Base-by-base conservation (phyloP, 1,140 invertebrate species). In the Venturia canescens region DNA sequence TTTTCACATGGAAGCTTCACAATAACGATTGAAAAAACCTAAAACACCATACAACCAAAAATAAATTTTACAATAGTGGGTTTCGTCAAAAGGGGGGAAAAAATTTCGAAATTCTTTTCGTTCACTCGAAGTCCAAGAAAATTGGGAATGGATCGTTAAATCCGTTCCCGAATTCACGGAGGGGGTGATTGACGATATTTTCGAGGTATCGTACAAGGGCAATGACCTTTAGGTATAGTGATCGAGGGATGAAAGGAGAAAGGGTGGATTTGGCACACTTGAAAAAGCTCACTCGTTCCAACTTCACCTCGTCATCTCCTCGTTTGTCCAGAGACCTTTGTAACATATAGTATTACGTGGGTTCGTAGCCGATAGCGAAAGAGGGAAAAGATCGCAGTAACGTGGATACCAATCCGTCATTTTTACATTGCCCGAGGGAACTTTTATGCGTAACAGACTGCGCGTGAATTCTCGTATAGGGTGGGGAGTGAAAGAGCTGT, bases 321-420 rank as follows among this genome's bases (percentile, higher is more conserved):
- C 75, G 48, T 78, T 78, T 66, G 57, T 44, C 31, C 53, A 38
- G 63, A 21, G 74, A 26, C 2, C 48, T 74, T 21, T 48, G 71
- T 53, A 74, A 53, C 38, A 23, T 27, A 48, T 27, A 50, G 29
- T 29, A 53, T 74, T 48, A 74, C 23, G 18, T 26, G 71, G 38
- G 13, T 27, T 5, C 2, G 23, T 2, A 26, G 60, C 9, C 9
- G 60, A 26, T 13, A 26, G 60, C n/a, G 23, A 63, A 23, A 63
- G 23, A 26, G 23, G 60, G 60, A 23, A 63, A 63, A 63, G 60
- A 63, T 63, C 60, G 31, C 48, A 74, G 44, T 26, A 53, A 48
- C 48, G 13, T 26, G 71, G 71, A 74, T 74, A 74, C 31, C 71
- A 74, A 74, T 74, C 71, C 71, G 71, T 74, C 71, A 74, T 74